Base-by-base conservation (phyloP, 2,888 invertebrate genomes). In the Seira musarum region DNA sequence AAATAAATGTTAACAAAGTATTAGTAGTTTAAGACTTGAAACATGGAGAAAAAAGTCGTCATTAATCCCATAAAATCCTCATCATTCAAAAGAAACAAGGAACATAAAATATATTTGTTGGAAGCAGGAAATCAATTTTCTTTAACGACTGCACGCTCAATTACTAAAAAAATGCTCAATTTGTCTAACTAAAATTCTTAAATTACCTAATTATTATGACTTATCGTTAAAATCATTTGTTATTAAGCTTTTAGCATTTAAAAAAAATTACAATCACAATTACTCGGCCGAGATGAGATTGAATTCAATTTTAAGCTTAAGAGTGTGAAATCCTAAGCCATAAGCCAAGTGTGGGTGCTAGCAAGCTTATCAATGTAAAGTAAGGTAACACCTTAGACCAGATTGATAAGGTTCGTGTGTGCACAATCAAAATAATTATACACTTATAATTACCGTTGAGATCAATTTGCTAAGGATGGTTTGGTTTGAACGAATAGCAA, bases 101-200 rank as follows among this genome's bases (percentile, higher is more conserved):
- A 49, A 49, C 49, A 49, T 30, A 30, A n/a, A n/a, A 40, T 40
- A 57, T 2, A 25, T 25, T 63, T 63, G n/a, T 63, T 71, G 71
- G 63, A 71, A 71, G 40, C 40, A 60, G 71, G 71, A 71, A 71
- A 63, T 19, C 71, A 63, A 63, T 35, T 35, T 30, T 35, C 5
- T 24, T 63, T 63, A 63, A 17, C 17, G 65, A 49, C 17, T 49
- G 15, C 49, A 49, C 49, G 49, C 49, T 49, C 49, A 49, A 49
- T 49, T 49, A 49, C 49, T n/a, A 49, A 49, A 49, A n/a, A n/a
- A n/a, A 13, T 3, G 49, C 49, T n/a, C 49, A 49, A 49, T n/a
- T 49, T 49, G 13, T 49, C 15, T 53, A 19, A 3, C n/a, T 49
- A 57, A 53, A 70, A 70, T 17, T 57, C 74, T 66, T 57, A 66